Conservation (phyloP, 1,140 invertebrate genomes). For the Leptonema lineaticorne region DNA sequence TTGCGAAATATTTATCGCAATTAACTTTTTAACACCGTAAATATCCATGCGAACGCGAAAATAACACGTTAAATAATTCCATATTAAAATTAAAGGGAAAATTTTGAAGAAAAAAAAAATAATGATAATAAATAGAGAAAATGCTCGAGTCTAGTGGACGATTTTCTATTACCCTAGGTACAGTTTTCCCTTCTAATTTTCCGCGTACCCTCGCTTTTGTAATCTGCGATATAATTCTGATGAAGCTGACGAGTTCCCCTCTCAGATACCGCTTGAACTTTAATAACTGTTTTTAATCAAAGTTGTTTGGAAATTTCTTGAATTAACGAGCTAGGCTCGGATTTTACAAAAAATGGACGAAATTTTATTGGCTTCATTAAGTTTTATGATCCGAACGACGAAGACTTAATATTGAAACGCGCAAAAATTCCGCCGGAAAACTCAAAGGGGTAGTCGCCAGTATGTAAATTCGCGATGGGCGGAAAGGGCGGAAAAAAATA, state of each 20-base stretch:
- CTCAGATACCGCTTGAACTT: constrained; percentile 20
- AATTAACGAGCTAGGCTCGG: constrained; percentile 19
- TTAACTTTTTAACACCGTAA: too few species aligned
- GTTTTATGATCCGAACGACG: constrained; percentile 1
- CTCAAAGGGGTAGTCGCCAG: neutral
- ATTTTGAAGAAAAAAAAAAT: too few species aligned
- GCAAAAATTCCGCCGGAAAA: neutral
- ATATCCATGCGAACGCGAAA: too few species aligned
- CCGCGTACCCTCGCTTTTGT: constrained; percentile 20
- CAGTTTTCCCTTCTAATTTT: constrained; percentile 8
- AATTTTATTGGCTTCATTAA: constrained; percentile 29
- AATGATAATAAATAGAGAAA: too few species aligned
- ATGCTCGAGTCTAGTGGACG: too few species aligned
- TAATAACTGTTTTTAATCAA: constrained; percentile 33
- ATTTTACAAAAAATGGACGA: constrained; percentile 4
- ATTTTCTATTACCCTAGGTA: too few species aligned
- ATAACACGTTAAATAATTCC: too few species aligned
- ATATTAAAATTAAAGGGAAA: too few species aligned
- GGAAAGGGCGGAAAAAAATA: neutral
- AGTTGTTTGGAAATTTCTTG: constrained; percentile 31
- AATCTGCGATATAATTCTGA: constrained; percentile 22
- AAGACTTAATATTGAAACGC: neutral
- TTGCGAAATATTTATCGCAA: too few species aligned
- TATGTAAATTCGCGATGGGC: neutral
- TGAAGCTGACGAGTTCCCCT: neutral